Evolutionary conservation across 2,797 vertebrate species (phyloP).

Genomic region (Dendrocincla tyrannina): DNA sequence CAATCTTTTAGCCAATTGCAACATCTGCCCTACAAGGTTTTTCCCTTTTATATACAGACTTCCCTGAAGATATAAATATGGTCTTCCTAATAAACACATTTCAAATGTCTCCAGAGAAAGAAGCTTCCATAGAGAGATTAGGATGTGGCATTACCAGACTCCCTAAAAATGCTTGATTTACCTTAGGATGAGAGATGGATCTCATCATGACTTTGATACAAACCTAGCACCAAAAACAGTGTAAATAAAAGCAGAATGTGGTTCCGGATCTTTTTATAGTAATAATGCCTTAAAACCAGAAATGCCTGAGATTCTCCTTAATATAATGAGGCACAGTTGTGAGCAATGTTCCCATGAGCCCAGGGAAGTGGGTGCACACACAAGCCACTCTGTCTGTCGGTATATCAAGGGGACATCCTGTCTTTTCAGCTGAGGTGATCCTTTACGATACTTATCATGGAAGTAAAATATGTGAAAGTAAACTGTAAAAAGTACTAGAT

Average conservation of each 20-base stretch:
- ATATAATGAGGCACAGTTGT: neutral
- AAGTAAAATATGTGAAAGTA: constrained; percentile 24
- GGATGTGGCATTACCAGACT: neutral
- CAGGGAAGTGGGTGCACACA: neutral
- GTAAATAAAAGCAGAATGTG: neutral
- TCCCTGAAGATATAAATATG: constrained; percentile 68
- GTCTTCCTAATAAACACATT: constrained; percentile 49
- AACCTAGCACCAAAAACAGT: neutral
- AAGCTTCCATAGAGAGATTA: constrained; percentile 29
- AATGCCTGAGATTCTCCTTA: neutral
- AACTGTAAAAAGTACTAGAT: constrained; percentile 14
- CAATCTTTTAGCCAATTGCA: constrained; percentile 65
- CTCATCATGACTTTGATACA: neutral
- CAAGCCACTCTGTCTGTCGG: neutral
- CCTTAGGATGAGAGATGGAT: neutral
- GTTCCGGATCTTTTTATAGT: neutral
- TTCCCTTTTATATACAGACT: constrained; percentile 56
- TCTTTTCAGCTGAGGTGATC: neutral
- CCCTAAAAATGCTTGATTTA: constrained; percentile 42
- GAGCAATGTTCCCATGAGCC: neutral
- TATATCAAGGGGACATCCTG: neutral
- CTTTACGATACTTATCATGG: neutral
- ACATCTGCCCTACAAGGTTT: constrained; percentile 69
- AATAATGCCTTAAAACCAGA: constrained; percentile 12
- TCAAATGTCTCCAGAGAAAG: constrained; percentile 42